phyloP scores from a whole-genome alignment of 2,888 invertebrate genomes.

The Agrochola macilenta region DNA sequence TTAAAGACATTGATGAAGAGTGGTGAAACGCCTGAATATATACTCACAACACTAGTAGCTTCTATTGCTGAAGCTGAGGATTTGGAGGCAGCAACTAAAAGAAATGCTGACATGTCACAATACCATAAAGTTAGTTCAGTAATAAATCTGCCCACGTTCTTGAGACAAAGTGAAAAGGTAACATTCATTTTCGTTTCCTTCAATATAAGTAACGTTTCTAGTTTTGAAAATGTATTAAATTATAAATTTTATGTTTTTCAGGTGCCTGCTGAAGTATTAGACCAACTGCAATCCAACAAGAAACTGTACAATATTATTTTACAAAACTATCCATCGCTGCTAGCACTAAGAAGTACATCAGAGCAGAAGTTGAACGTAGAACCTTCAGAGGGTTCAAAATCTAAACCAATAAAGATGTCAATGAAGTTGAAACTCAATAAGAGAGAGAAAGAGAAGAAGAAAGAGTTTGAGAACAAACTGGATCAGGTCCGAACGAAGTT shows the following conservation, averaged over 20 bases:
- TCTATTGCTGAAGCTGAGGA: constrained; percentile 90
- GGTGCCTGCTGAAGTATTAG: constrained; percentile 93
- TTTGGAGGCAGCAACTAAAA: constrained; percentile 85
- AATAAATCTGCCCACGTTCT: constrained; percentile 95
- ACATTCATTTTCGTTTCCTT: constrained; percentile 9
- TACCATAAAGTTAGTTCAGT: constrained; percentile 91
- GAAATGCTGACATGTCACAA: constrained; percentile 85
- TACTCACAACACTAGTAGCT: constrained; percentile 91
- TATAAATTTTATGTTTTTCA: constrained; percentile 71
- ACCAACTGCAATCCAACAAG: constrained; percentile 91
- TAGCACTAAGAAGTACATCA: constrained; percentile 92
- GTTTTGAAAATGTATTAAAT: neutral
- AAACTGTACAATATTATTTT: constrained; percentile 93
- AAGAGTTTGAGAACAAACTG: constrained; percentile 85
- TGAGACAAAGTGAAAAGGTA: constrained; percentile 93
- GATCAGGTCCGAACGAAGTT: constrained; percentile 83
- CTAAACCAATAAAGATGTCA: constrained; percentile 91
- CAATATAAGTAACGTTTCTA: neutral
- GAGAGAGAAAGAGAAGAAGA: constrained; percentile 73
- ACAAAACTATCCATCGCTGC: constrained; percentile 93
- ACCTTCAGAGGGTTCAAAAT: constrained; percentile 76
- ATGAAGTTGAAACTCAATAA: constrained; percentile 90
- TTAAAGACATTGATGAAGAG: constrained; percentile 93
- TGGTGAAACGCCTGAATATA: constrained; percentile 92
- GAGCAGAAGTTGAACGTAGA: constrained; percentile 91